phyloP scores from a whole-genome alignment of 2,888 invertebrate genomes.

The Busseola fusca region DNA sequence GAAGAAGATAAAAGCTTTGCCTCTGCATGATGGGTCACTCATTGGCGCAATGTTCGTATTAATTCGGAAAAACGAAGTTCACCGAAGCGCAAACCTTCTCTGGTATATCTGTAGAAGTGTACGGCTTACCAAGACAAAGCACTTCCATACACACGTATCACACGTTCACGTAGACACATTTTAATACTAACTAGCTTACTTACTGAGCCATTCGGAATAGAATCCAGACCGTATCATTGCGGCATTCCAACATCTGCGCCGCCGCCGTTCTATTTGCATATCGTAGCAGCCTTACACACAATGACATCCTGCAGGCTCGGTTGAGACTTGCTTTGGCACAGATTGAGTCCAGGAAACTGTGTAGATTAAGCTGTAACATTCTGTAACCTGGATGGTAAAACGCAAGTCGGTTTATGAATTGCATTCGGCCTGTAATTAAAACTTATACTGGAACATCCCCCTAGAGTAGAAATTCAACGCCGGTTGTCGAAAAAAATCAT shows the following conservation, averaged over 20 bases:
- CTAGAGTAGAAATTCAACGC: too few relatives aligned
- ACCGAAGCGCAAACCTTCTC: neutral
- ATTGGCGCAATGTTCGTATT: neutral
- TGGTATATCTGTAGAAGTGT: neutral
- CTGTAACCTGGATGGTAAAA: neutral
- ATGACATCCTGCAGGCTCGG: constrained; percentile 12
- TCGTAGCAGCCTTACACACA: constrained; percentile 48
- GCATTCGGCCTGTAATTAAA: neutral
- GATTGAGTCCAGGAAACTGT: constrained; percentile 18
- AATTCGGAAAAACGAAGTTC: neutral
- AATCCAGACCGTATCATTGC: constrained; percentile 59
- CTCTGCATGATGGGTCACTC: neutral
- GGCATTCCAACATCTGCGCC: constrained; percentile 63
- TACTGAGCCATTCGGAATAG: constrained; percentile 51
- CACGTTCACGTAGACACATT: constrained; percentile 54
- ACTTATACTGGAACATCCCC: too few relatives aligned
- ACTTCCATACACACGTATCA: too few relatives aligned
- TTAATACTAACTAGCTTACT: constrained; percentile 45
- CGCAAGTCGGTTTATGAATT: neutral
- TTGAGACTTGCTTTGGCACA: constrained; percentile 8
- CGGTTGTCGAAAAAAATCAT: too few relatives aligned
- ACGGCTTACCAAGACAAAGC: neutral
- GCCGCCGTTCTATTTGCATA: constrained; percentile 63
- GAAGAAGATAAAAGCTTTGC: neutral
- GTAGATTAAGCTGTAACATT: constrained; percentile 8